Evolutionary conservation across 2,113 vertebrate species (phyloP), one percentile per base, ranked within the genome.

Genomic region (Dromiciops gliroides): DNA sequence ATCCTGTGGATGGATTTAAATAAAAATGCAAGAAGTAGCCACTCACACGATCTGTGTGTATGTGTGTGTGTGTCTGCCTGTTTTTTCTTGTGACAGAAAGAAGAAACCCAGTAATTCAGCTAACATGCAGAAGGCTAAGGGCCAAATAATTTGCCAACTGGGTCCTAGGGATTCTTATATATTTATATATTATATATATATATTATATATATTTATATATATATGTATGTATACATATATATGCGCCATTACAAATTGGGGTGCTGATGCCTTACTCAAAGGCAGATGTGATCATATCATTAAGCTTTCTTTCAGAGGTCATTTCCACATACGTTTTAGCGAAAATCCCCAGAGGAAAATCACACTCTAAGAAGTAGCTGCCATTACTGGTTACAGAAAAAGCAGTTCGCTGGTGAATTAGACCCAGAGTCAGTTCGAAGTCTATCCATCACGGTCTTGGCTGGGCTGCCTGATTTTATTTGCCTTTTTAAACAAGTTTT

Each of bases 371-470:
- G 49, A 90, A 90, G 94, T 3, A 90, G 53, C 83, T 53, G 47
- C 28, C 12, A 47, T 10, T 53, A 51, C 0, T 47, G 8, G n/a
- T 53, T 50, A 51, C 23, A 48, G 67, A 7, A 47, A 91, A 0
- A 8, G n/a, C 24, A 53, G 31, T 31, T n/a, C 14, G 52, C 24
- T 75, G 48, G 89, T 26, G 95, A 92, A 83, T 53, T 95, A 52
- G 95, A n/a, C 75, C 31, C 16, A 96, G 94, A 47, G n/a, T 83
- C 92, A 48, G 23, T 91, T 95, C 96, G 44, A 90, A 89, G n/a
- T 37, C 5, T n/a, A 89, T 50, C 93, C 91, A 89, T 37, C 3
- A 25, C 0, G 48, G 3, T 22, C 67, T 75, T 7, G 37, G 37
- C 37, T 19, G 2, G n/a, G 67, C 67, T 44, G 67, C 67, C 67